Percentiles rank a stretch among this genome's conserved stretches.
These are phyloP conservation scores for Centropyge bicolor DNA, from an alignment of 2,797 vertebrate species.

Conservation along the genomic window DNA sequence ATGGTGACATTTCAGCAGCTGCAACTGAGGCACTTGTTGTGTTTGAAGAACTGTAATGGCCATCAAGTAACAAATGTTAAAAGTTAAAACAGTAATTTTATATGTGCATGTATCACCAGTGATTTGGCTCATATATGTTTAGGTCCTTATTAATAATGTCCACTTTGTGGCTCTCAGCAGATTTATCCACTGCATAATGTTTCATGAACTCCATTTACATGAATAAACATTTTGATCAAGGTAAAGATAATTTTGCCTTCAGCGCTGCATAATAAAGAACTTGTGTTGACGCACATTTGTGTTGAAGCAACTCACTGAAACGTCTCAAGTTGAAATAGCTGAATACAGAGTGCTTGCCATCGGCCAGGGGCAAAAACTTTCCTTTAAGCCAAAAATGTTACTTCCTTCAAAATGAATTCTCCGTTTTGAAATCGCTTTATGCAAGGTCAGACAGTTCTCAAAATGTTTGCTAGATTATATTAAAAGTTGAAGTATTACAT, in stretches of 20 bases:
- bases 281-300: not conserved
- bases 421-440: not conserved
- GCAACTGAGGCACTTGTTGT: not conserved
- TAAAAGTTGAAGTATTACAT: not conserved
- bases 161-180: not conserved
- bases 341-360: not conserved
- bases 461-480: not conserved
- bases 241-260: constrained; percentile 12
- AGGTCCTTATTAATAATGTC: not conserved
- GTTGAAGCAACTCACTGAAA: not conserved
- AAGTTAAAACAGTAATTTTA: not conserved
- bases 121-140: not conserved
- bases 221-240: no score
- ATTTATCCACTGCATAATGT: not conserved
- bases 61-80: not conserved
- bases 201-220: no score
- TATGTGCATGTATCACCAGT: not conserved
- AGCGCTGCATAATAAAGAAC: not conserved
- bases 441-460: not conserved
- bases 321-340: not conserved
- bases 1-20: constrained; percentile 9
- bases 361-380: not conserved
- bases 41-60: not conserved
- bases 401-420: constrained; percentile 10
- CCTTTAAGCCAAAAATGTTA: not conserved